Evolutionary conservation across 2,888 invertebrate genomes (phyloP).

Genomic region (Lycocerus yunnanus): DNA sequence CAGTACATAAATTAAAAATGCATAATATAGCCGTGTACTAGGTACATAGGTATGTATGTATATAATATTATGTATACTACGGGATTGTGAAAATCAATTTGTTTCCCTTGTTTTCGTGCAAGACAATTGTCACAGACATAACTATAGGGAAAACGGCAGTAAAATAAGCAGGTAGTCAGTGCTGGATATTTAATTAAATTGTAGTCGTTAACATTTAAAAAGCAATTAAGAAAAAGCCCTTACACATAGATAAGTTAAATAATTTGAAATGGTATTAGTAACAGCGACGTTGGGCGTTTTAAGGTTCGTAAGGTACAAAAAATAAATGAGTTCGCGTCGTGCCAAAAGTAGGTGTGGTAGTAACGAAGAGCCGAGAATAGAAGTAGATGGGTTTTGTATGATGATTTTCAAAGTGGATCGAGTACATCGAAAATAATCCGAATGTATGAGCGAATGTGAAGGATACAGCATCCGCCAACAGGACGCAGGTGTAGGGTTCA

Average conservation of each 20-base stretch:
- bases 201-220: slow-evolving; percentile 35
- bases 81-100: slow-evolving; percentile 12
- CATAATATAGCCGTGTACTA: not conserved
- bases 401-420: not conserved
- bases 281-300: slow-evolving; percentile 29
- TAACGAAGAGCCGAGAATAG: slow-evolving; percentile 32
- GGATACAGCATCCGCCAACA: slow-evolving; percentile 6
- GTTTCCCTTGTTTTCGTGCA: slow-evolving; percentile 26
- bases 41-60: no score
- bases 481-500: slow-evolving; percentile 24
- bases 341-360: slow-evolving; percentile 46
- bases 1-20: not conserved
- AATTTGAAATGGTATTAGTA: slow-evolving; percentile 37
- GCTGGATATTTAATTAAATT: slow-evolving; percentile 30
- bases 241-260: slow-evolving; percentile 35
- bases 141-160: slow-evolving; percentile 8
- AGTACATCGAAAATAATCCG: not conserved
- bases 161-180: slow-evolving; percentile 29
- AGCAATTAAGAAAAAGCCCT: slow-evolving; percentile 40
- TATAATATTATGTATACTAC: no score
- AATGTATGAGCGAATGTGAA: not conserved
- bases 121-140: slow-evolving; percentile 20
- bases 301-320: slow-evolving; percentile 37
- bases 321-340: slow-evolving; percentile 44
- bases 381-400: slow-evolving; percentile 13